Percentiles rank a stretch among this genome's conserved stretches.
These are phyloP conservation scores for Drosophila silvestris DNA, from an alignment of 2,888 invertebrate species.

Conservation along the genomic window DNA sequence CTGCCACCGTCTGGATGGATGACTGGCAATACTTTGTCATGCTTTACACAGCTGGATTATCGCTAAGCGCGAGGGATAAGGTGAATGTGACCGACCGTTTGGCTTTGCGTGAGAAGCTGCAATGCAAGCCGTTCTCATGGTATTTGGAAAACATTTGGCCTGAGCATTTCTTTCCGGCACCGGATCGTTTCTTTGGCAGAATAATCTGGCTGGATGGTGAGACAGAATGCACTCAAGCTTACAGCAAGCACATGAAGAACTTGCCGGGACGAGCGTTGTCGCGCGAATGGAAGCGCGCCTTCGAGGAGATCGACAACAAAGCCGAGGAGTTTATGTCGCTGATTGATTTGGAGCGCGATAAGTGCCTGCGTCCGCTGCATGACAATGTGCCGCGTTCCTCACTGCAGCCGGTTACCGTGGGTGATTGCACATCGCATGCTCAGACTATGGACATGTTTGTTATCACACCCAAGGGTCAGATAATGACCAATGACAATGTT, in stretches of 20 bases:
- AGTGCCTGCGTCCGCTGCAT: constrained; percentile 79
- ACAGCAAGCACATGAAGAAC: constrained; percentile 77
- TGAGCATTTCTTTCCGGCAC: constrained; percentile 96
- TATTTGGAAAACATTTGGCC: constrained; percentile 98
- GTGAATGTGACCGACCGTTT: constrained; percentile 88
- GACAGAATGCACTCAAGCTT: constrained; percentile 77
- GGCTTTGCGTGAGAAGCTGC: constrained; percentile 89
- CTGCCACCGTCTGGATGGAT: constrained; percentile 99
- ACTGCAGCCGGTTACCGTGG: constrained; percentile 77
- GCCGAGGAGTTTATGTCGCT: constrained; percentile 69
- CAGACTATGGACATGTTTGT: constrained; percentile 89
- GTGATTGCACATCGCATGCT: constrained; percentile 80
- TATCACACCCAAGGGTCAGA: constrained; percentile 88
- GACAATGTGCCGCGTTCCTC: constrained; percentile 70
- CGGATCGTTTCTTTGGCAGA: constrained; percentile 95
- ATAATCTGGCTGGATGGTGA: constrained; percentile 86
- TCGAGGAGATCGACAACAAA: constrained; percentile 75
- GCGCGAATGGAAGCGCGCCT: constrained; percentile 77
- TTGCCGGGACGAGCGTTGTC: constrained; percentile 78
- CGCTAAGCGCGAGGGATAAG: constrained; percentile 67
- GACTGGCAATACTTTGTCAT: constrained; percentile 97
- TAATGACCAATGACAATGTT: constrained; percentile 95
- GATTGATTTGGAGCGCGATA: constrained; percentile 81
- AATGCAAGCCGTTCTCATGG: constrained; percentile 96
- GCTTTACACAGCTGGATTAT: constrained; percentile 91